Evolutionary conservation across 2,797 vertebrate genomes (phyloP).

Genomic region (Sebastes vulpes): DNA sequence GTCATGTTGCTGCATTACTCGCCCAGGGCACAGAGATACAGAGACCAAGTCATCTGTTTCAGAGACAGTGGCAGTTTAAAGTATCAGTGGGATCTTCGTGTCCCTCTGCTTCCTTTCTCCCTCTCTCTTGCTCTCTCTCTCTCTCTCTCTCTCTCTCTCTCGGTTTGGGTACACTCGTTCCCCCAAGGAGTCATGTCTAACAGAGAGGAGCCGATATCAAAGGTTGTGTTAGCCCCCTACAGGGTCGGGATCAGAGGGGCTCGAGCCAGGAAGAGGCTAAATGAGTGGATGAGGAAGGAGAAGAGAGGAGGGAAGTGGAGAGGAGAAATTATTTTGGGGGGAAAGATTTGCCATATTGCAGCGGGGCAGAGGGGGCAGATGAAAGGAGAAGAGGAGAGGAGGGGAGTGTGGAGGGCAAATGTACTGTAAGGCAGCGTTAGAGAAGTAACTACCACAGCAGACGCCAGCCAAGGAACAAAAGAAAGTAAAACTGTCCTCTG

Average conservation of each 20-base stretch:
- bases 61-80: slow-evolving; percentile 36
- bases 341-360: slow-evolving; percentile 11
- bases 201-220: slow-evolving; percentile 53
- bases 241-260: slow-evolving; percentile 47
- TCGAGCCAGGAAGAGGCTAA: slow-evolving; percentile 19
- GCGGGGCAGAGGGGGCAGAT: slow-evolving; percentile 4
- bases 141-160: background rate
- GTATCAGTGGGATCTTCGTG: slow-evolving; percentile 23
- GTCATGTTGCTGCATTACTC: slow-evolving; percentile 1
- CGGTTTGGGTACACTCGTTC: slow-evolving; percentile 1
- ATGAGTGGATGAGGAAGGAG: slow-evolving; percentile 10
- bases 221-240: slow-evolving; percentile 33
- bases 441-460: background rate
- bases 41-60: slow-evolving; percentile 36
- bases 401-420: background rate
- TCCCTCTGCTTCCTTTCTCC: background rate
- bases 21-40: background rate
- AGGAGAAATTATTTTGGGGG: background rate
- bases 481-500: slow-evolving; percentile 13
- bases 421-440: background rate
- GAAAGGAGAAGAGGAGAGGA: background rate
- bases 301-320: background rate
- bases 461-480: background rate
- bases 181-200: slow-evolving; percentile 39
- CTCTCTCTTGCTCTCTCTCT: background rate